phyloP scores from a whole-genome alignment of 2,888 invertebrate genomes.

The Conops quadrifasciatus region DNA sequence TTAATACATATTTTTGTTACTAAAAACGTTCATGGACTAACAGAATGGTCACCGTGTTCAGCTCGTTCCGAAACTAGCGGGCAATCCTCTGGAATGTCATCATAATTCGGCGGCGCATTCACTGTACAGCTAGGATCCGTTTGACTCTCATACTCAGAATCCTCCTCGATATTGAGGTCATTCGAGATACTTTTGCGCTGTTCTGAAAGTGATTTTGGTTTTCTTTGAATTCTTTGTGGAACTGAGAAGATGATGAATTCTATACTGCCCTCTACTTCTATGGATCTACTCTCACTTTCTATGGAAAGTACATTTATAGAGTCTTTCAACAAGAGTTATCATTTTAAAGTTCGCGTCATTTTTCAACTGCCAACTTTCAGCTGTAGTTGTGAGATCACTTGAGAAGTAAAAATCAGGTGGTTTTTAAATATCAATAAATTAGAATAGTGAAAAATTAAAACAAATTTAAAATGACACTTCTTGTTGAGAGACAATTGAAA shows the following conservation, averaged over 20 bases:
- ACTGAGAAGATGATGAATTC: background rate
- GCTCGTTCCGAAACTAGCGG: conserved; percentile 66
- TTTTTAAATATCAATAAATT: no score
- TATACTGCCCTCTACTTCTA: background rate
- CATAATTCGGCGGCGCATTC: conserved; percentile 62
- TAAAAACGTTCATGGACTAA: conserved; percentile 40
- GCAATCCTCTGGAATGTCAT: conserved; percentile 64
- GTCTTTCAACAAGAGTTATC: no score
- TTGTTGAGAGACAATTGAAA: no score
- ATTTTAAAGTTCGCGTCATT: no score
- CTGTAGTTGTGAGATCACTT: no score
- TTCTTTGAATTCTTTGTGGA: background rate
- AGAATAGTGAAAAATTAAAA: no score
- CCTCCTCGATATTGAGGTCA: conserved; percentile 62
- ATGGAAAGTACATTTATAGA: no score
- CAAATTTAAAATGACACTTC: no score
- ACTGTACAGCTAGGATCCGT: conserved; percentile 51
- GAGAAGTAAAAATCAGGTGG: no score
- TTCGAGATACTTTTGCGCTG: conserved; percentile 55
- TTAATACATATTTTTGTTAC: no score
- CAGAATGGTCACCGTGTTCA: conserved; percentile 64
- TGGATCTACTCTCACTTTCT: no score
- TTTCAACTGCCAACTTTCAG: no score
- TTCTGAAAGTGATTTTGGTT: conserved; percentile 46
- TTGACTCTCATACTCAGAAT: conserved; percentile 60